phyloP scores from a whole-genome alignment of 2,888 invertebrate species.

The Caenorhabditis macrosperma region DNA sequence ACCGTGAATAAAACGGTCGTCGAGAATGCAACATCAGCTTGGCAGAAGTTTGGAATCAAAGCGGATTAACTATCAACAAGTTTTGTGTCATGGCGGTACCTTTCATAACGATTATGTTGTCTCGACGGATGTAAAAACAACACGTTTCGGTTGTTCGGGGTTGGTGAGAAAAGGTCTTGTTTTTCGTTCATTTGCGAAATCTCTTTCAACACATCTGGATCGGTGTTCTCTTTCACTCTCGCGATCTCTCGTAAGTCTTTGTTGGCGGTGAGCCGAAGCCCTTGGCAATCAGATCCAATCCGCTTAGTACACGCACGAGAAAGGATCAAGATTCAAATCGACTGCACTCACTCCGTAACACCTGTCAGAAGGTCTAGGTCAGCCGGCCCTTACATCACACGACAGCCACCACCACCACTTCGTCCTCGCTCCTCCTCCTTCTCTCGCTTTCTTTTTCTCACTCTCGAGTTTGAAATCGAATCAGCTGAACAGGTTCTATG shows the following conservation, averaged over 20 bases:
- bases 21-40: slow-evolving; percentile 37
- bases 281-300: not conserved
- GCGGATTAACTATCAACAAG: slow-evolving; percentile 40
- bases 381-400: slow-evolving; percentile 17
- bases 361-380: slow-evolving; percentile 52
- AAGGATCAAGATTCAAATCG: slow-evolving; percentile 6
- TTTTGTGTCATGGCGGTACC: slow-evolving; percentile 7
- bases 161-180: slow-evolving; percentile 9
- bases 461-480: not conserved
- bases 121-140: slow-evolving; percentile 2
- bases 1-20: slow-evolving; percentile 15
- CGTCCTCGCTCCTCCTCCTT: too few relatives aligned
- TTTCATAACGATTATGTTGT: slow-evolving; percentile 3
- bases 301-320: slow-evolving; percentile 3
- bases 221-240: not conserved
- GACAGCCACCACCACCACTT: too few relatives aligned
- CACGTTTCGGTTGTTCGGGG: not conserved
- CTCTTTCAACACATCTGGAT: not conserved
- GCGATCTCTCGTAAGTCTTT: too few relatives aligned
- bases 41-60: slow-evolving; percentile 29
- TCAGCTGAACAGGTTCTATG: not conserved
- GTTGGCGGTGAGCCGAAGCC: slow-evolving; percentile 5
- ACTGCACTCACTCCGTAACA: slow-evolving; percentile 5
- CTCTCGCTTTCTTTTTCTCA: not conserved
- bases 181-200: not conserved